Conservation (phyloP, 30 jellyfish, hydroid and myxozoan species). For the Turritopsis dohrnii region DNA sequence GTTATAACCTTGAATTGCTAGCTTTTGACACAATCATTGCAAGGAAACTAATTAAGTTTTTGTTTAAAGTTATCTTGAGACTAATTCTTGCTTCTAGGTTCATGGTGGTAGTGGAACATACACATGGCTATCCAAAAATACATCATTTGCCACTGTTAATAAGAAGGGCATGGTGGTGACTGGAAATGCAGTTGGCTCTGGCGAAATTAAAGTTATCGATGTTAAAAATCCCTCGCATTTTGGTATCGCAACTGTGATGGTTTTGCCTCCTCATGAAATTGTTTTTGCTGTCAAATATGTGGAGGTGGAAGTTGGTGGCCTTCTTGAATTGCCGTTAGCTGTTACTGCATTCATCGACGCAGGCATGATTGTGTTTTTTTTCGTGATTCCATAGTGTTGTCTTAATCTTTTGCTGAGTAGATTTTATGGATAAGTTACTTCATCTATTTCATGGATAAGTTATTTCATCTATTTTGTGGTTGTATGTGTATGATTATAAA, state of each 20-base stretch:
- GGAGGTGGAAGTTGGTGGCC: conserved; percentile 82
- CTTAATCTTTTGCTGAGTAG: not conserved
- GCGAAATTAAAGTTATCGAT: conserved; percentile 59
- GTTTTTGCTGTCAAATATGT: conserved; percentile 51
- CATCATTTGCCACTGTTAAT: conserved; percentile 53
- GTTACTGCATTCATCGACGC: conserved; percentile 54
- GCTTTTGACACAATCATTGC: too few relatives aligned
- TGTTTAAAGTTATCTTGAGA: too few relatives aligned
- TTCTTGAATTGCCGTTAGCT: conserved; percentile 56
- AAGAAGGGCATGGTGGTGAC: conserved; percentile 66
- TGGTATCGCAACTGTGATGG: conserved; percentile 60
- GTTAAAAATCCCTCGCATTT: conserved; percentile 47
- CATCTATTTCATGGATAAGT: too few relatives aligned
- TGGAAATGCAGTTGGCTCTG: conserved; percentile 53
- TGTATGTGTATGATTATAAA: too few relatives aligned
- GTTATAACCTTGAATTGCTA: too few relatives aligned
- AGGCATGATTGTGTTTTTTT: conserved; percentile 11
- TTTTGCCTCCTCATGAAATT: conserved; percentile 78
- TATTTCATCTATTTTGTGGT: too few relatives aligned
- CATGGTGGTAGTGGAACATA: conserved; percentile 93
- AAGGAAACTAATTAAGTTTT: too few relatives aligned
- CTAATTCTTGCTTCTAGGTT: too few relatives aligned
- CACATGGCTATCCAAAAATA: conserved; percentile 57
- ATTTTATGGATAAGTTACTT: not conserved
- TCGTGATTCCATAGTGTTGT: not conserved